Evolutionary conservation across 2,797 vertebrate species (phyloP), one percentile per base, ranked within the genome.

Genomic region (Girardinus metallicus): DNA sequence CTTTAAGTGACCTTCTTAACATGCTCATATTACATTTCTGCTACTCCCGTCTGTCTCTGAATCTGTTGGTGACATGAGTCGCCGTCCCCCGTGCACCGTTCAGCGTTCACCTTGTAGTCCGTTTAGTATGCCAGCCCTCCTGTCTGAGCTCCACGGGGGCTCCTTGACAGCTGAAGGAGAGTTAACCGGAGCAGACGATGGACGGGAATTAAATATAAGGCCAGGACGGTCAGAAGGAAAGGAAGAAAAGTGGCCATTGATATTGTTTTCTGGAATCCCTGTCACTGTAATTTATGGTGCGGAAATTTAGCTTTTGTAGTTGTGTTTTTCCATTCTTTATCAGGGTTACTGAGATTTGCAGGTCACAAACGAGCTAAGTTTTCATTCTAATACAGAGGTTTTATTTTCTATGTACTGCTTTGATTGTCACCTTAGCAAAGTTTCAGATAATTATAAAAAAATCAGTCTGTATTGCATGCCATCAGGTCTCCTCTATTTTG

Each of bases 101-200:
- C 9, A 9, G 23, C 60, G 73, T 74, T 71, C 31, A 18, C 31
- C 73, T 4, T 51, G 31, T 77, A 46, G 18, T 11, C 13, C 44
- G 34, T 66, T 47, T 46, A 71, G 71, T 51, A 49, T 26, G 49
- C 34, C 44, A 75, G 66, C 23, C 62, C 41, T 70, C 1, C 46
- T 57, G 71, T 64, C 49, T 80, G 77, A 81, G 47, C 62, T 41
- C 71, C 51, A 44, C 7, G 26, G 47, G 43, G 44, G 75, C 49
- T 71, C 29, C 51, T 36, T 79, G 81, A 73, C 79, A 87, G 83
- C 83, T 86, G 85, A 82, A 81, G 51, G 75, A 62, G 34, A 79
- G 76, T 51, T 57, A 78, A 72, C 13, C 8, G 62, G 62, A 73
- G 41, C 70, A 78, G 70, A 49, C 53, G 70, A 49, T 84, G 29